Evolutionary conservation across 2,113 vertebrate genomes (phyloP).

Genomic region (Paralichthys olivaceus): DNA sequence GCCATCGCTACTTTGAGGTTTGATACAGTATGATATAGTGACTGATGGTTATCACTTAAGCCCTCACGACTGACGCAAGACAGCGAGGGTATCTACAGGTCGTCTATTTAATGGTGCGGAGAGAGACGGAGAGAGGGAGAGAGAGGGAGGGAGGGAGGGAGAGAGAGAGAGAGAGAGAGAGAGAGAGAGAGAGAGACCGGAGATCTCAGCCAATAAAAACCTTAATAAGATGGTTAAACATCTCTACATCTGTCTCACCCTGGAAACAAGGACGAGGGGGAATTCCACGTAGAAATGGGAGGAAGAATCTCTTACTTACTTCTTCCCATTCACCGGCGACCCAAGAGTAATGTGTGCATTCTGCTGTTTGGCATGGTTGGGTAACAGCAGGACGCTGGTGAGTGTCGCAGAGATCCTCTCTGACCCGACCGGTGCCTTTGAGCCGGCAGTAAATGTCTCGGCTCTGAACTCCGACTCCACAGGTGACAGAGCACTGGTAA

Average conservation of each 20-base stretch:
- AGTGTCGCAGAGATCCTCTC: conserved; percentile 78
- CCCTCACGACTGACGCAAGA: conserved; percentile 31
- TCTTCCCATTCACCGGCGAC: conserved; percentile 81
- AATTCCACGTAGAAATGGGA: neutral
- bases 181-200: conserved; percentile 17
- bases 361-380: conserved; percentile 78
- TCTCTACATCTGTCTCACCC: conserved; percentile 44
- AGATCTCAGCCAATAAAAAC: conserved; percentile 58
- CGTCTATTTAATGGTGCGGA: conserved; percentile 50
- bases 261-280: neutral
- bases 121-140: neutral
- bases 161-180: neutral
- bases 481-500: conserved; percentile 90
- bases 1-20: conserved; percentile 42
- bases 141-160: neutral
- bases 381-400: conserved; percentile 62
- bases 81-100: conserved; percentile 39
- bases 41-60: conserved; percentile 66
- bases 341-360: conserved; percentile 86
- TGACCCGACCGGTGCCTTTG: conserved; percentile 81
- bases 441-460: conserved; percentile 88
- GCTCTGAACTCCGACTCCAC: conserved; percentile 87
- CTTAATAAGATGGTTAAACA: conserved; percentile 55
- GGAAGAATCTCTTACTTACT: conserved; percentile 80
- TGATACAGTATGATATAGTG: conserved; percentile 29